phyloP scores from a whole-genome alignment of 2,797 vertebrate species.

The Peromyscus eremicus region DNA sequence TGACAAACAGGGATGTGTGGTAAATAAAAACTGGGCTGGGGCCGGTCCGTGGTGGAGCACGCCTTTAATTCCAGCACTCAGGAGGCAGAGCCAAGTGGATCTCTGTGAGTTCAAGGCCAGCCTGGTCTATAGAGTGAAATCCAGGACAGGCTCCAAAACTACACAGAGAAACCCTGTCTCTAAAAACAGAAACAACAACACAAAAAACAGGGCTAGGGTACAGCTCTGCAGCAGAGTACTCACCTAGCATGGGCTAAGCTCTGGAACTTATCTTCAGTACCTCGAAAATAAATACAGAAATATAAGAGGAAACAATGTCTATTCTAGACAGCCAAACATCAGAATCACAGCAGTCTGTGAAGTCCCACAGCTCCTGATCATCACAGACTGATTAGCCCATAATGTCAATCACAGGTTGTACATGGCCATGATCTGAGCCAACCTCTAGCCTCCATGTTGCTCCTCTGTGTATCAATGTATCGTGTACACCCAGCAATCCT shows the following conservation, averaged over 20 bases:
- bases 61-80: too few species aligned
- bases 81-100: too few species aligned
- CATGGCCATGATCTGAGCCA: not conserved
- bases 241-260: not conserved
- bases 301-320: not conserved
- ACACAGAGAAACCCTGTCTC: too few species aligned
- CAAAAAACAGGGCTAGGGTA: not conserved
- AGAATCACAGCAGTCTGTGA: not conserved
- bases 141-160: too few species aligned
- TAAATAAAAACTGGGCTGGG: not conserved
- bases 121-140: too few species aligned
- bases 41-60: too few species aligned
- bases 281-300: not conserved
- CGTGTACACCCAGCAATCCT: not conserved
- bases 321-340: constrained; percentile 27
- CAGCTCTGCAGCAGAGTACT: not conserved
- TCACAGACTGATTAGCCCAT: not conserved
- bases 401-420: not conserved
- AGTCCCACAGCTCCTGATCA: not conserved
- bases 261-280: not conserved
- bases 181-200: too few species aligned
- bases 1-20: not conserved
- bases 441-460: not conserved
- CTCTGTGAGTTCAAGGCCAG: too few species aligned
- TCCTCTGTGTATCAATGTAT: not conserved